These are phyloP conservation scores for Drosophila leontia DNA, from an alignment of 1,140 invertebrate genomes.

Conservation along the genomic window DNA sequence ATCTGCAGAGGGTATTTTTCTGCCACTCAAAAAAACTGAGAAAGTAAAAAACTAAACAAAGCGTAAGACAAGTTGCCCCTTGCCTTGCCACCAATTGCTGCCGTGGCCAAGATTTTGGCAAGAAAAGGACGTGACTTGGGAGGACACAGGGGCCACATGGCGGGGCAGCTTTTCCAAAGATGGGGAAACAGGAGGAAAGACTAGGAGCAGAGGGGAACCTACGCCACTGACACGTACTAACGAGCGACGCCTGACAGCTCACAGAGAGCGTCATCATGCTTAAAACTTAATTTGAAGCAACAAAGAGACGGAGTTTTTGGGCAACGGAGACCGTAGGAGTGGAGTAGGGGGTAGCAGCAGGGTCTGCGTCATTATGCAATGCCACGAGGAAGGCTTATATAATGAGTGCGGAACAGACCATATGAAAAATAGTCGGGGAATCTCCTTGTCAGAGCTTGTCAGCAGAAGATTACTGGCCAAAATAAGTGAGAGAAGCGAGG, in stretches of 20 bases:
- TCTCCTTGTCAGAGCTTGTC: constrained; percentile 38
- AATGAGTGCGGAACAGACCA: constrained; percentile 35
- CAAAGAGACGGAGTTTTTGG: constrained; percentile 32
- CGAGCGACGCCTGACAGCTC: constrained; percentile 68
- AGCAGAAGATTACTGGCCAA: constrained; percentile 29
- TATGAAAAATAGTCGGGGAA: constrained; percentile 45
- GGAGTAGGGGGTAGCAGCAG: background rate
- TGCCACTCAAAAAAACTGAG: constrained; percentile 19
- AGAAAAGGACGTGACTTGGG: constrained; percentile 63
- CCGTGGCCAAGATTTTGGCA: constrained; percentile 60
- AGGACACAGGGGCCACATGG: constrained; percentile 9
- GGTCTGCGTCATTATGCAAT: constrained; percentile 64
- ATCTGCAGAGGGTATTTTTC: constrained; percentile 12
- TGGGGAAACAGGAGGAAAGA: background rate
- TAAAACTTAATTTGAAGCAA: constrained; percentile 74
- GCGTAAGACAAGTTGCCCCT: constrained; percentile 16
- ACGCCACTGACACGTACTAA: constrained; percentile 72
- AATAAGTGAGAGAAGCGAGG: constrained; percentile 29
- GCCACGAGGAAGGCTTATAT: constrained; percentile 59
- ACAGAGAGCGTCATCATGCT: constrained; percentile 52
- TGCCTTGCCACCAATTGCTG: constrained; percentile 27
- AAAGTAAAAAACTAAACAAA: constrained; percentile 20
- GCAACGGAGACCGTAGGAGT: background rate
- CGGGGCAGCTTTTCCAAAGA: constrained; percentile 6
- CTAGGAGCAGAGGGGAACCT: constrained; percentile 5